phyloP scores from a whole-genome alignment of 2,797 vertebrate species.

The Benthosema pterotum region DNA sequence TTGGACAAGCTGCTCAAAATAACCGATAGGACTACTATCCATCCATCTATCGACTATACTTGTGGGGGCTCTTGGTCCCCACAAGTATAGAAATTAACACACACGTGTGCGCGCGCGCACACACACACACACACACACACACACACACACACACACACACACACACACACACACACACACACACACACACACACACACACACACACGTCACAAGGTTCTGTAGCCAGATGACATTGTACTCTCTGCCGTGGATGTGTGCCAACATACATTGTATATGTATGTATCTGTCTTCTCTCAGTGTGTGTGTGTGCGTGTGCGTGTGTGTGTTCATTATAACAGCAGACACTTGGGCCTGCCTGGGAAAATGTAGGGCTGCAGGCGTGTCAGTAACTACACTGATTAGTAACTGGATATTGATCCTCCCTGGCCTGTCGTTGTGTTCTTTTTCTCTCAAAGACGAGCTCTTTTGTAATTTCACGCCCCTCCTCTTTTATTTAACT shows the following conservation, averaged over 20 bases:
- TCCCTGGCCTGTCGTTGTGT: background rate
- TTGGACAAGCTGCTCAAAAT: background rate
- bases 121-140: too few relatives aligned
- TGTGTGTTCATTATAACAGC: slow-evolving; percentile 12
- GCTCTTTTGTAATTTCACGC: too few relatives aligned
- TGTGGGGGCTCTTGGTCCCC: too few relatives aligned
- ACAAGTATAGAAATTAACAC: too few relatives aligned
- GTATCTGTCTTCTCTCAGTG: background rate
- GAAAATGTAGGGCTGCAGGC: background rate
- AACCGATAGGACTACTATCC: too few relatives aligned
- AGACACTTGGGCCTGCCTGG: slow-evolving; percentile 23
- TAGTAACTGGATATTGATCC: background rate
- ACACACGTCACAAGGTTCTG: background rate
- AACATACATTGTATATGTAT: background rate
- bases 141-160: too few relatives aligned
- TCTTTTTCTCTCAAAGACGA: too few relatives aligned
- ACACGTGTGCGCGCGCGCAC: too few relatives aligned
- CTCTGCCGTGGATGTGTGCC: background rate
- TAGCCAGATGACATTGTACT: slow-evolving; percentile 7
- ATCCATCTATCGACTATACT: too few relatives aligned
- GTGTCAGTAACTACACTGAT: slow-evolving; percentile 15
- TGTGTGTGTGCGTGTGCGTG: background rate
- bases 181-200: background rate
- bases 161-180: too few relatives aligned
- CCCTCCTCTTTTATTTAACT: too few relatives aligned